phyloP scores from a whole-genome alignment of 1,140 invertebrate genomes.

The Arion vulgaris region DNA sequence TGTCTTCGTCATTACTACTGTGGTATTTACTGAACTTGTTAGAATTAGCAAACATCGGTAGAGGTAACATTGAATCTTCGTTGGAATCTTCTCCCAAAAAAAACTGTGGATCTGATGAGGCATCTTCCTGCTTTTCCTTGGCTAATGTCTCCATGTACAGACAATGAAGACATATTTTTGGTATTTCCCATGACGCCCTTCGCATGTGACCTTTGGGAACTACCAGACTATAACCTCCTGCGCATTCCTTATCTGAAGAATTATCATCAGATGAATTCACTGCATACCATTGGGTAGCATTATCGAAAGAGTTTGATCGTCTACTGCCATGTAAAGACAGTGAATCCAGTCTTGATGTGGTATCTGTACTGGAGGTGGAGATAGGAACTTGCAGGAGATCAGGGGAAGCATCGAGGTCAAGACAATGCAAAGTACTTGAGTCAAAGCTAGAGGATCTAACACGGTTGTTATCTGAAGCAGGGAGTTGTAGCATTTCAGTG shows the following conservation, averaged over 20 bases:
- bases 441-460: slow-evolving; percentile 64
- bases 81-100: not conserved
- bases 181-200: slow-evolving; percentile 63
- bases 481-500: slow-evolving; percentile 45
- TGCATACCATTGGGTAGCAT: slow-evolving; percentile 38
- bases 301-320: slow-evolving; percentile 54
- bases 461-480: slow-evolving; percentile 48
- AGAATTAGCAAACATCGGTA: not conserved
- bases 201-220: slow-evolving; percentile 53
- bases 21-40: not conserved
- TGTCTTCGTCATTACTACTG: slow-evolving; percentile 13
- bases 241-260: slow-evolving; percentile 49
- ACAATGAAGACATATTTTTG: slow-evolving; percentile 66
- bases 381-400: slow-evolving; percentile 49
- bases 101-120: not conserved
- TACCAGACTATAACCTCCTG: slow-evolving; percentile 34
- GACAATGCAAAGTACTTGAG: slow-evolving; percentile 42
- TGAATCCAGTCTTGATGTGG: slow-evolving; percentile 39
- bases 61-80: slow-evolving; percentile 5
- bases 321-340: slow-evolving; percentile 49
- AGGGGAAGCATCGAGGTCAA: not conserved
- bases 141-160: slow-evolving; percentile 72
- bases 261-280: slow-evolving; percentile 56
- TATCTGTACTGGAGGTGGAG: not conserved
- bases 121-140: slow-evolving; percentile 42